Conservation (phyloP, 1,140 invertebrate species). For the Ruditapes philippinarum region DNA sequence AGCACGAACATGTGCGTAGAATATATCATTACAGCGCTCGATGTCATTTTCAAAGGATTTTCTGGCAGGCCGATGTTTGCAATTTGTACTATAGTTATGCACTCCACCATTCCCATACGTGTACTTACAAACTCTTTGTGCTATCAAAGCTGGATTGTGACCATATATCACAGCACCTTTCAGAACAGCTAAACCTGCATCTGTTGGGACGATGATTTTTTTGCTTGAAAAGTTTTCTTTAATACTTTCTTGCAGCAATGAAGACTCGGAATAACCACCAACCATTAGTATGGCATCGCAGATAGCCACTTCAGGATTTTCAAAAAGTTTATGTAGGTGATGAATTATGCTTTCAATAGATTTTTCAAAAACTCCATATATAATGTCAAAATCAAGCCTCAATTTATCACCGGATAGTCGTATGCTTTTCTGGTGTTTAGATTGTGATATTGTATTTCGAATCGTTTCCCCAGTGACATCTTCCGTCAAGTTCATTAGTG, state of each 20-base stretch:
- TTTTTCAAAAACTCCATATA: not conserved
- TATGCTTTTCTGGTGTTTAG: not conserved
- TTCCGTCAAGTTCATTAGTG: not conserved
- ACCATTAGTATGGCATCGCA: not conserved
- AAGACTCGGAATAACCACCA: conserved; percentile 22
- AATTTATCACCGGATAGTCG: not conserved
- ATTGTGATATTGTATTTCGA: not conserved
- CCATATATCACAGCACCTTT: too few relatives aligned
- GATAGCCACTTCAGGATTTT: too few relatives aligned
- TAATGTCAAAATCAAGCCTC: not conserved
- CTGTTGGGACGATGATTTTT: not conserved
- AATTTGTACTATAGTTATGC: too few relatives aligned
- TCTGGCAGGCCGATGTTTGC: too few relatives aligned
- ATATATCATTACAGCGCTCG: too few relatives aligned
- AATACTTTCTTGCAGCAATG: not conserved
- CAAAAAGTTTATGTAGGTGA: not conserved
- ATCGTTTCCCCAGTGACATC: not conserved
- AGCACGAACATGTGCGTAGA: too few relatives aligned
- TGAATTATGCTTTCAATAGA: not conserved
- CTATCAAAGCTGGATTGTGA: too few relatives aligned
- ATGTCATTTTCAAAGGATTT: too few relatives aligned
- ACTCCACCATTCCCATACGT: too few relatives aligned
- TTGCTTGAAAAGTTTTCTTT: not conserved
- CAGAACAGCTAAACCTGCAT: too few relatives aligned
- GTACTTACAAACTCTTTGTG: not conserved